phyloP scores from a whole-genome alignment of 2,113 vertebrate species.

The Falco punctatus region DNA sequence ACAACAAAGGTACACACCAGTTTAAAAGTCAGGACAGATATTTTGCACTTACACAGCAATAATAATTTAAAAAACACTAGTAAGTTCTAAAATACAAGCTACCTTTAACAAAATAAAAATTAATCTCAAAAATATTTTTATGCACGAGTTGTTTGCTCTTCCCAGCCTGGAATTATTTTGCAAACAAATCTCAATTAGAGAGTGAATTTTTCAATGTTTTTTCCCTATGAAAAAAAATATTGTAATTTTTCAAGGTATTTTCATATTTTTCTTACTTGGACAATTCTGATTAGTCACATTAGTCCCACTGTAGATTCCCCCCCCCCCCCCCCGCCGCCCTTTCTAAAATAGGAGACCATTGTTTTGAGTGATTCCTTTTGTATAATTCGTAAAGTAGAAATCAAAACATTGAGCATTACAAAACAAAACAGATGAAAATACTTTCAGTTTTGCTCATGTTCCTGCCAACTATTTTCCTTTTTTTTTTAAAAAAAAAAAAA shows the following conservation, averaged over 20 bases:
- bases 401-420: constrained; percentile 21
- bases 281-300: not conserved
- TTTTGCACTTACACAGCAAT: not conserved
- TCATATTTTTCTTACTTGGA: not conserved
- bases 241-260: not conserved
- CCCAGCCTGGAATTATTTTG: not conserved
- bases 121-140: not conserved
- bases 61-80: not conserved
- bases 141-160: not conserved
- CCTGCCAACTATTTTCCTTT: constrained; percentile 37
- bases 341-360: not conserved
- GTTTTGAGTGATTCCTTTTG: constrained; percentile 28
- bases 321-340: not conserved
- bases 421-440: constrained; percentile 42
- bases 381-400: not conserved
- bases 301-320: not conserved
- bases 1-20: not conserved
- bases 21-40: not conserved
- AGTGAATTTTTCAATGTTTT: not conserved
- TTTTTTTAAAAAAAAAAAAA: too few relatives aligned
- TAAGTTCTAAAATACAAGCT: not conserved
- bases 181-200: not conserved
- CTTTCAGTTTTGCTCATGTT: constrained; percentile 17
- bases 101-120: not conserved
- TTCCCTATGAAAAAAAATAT: not conserved